Base-by-base conservation (phyloP, 2,888 invertebrate genomes). In the Tetanocera ferruginea region DNA sequence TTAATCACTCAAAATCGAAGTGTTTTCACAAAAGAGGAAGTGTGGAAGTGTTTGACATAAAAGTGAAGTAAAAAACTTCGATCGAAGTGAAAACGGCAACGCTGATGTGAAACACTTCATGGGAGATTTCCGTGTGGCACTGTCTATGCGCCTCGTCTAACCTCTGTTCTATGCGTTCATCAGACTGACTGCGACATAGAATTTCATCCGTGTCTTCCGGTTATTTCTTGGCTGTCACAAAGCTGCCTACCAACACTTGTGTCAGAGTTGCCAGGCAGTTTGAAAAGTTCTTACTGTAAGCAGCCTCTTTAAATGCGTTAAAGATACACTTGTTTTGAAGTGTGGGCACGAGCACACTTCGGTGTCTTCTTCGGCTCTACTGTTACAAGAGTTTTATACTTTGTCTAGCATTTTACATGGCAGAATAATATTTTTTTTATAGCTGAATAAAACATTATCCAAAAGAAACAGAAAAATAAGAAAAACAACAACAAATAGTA, bases 131-230 rank as follows among this genome's bases (percentile, higher is more conserved):
- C 73, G 34, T 31, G 31, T n/a, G 17, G 52, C 31, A 19, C 66
- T 66, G n/a, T 31, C 43, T 49, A 23, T 23, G 9, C 8, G 11
- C n/a, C 66, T 49, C 8, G 43, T 0, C 43, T 9, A 17, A n/a
- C 43, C 31, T 64, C 64, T 23, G 23, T 60, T 31, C 19, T 64
- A 66, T 14, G 51, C 34, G 55, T 37, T 3, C 31, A 66, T 1
- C n/a, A 67, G 11, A 11, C 37, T 70, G 37, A 72, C 79, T 70
- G 73, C 17, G 76, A 67, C 34, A 14, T 43, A 72, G 31, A 57
- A 11, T 52, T 74, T 79, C 70, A 74, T 77, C 72, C 77, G 49
- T 60, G 76, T 80, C 76, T 80, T 80, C 78, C 79, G 77, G 74
- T 64, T 34, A 67, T 49, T 25, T 49, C 64, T n/a, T 28, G 70